A percentile compares a stretch with the other conserved stretches of the same genome.
These are phyloP conservation scores for Ceratina calcarata DNA, from an alignment of 1,140 invertebrate genomes.

Conservation along the genomic window DNA sequence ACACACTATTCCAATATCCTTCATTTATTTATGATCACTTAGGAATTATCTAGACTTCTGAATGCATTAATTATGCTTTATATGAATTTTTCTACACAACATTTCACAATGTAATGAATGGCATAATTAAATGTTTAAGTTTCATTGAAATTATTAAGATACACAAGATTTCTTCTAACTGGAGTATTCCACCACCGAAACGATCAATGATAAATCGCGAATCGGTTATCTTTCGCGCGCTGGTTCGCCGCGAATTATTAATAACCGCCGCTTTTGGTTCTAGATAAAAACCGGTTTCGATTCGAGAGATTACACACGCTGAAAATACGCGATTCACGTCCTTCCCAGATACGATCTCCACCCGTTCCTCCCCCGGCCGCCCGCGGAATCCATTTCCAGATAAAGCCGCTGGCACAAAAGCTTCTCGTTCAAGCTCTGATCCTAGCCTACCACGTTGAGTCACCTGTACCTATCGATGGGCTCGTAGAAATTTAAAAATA, in stretches of 20 bases:
- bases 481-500: not conserved
- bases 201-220: slow-evolving; percentile 4
- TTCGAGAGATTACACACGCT: slow-evolving; percentile 29
- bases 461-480: slow-evolving; percentile 5
- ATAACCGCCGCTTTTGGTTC: slow-evolving; percentile 1
- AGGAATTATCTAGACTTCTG: too few species aligned
- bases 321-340: slow-evolving; percentile 32
- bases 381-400: slow-evolving; percentile 29
- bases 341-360: slow-evolving; percentile 22
- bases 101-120: too few species aligned
- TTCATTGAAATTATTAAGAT: too few species aligned
- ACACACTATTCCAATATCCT: too few species aligned
- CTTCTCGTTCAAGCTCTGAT: not conserved
- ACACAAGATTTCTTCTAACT: not conserved
- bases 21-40: too few species aligned
- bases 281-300: slow-evolving; percentile 29
- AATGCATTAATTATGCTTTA: too few species aligned
- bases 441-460: not conserved
- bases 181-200: not conserved
- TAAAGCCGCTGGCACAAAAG: slow-evolving; percentile 26
- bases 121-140: too few species aligned
- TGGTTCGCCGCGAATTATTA: slow-evolving; percentile 24
- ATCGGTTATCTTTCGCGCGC: slow-evolving; percentile 16
- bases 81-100: too few species aligned
- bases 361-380: not conserved